Base-by-base conservation (phyloP, 2,797 vertebrate species). In the Neoniphon sammara region DNA sequence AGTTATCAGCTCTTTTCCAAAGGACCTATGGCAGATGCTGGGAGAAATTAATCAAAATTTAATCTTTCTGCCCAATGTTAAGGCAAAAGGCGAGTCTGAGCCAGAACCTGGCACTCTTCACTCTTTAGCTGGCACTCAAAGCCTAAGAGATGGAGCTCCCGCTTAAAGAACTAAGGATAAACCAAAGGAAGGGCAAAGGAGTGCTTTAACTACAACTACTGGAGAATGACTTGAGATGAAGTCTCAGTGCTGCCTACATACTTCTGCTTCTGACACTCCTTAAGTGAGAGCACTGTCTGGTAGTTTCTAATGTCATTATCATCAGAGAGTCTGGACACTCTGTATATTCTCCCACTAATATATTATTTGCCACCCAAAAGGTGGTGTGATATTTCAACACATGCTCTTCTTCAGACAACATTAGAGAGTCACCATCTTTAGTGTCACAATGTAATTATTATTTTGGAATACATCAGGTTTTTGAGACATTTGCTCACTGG, bases 11-110 rank as follows among this genome's bases (percentile, higher is more conserved):
- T 66, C 31, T 66, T 64, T 81, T 80, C 61, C 58, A 73, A 64
- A 47, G 64, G 64, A 59, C 53, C 55, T 50, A 23, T 18, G 47
- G 64, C 57, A 44, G 70, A 70, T 5, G 36, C 72, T 64, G 58
- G 55, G 60, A 78, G 60, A 83, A 85, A 86, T 88, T 52, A 80
- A 88, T 88, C 57, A 74, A 80, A 88, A 76, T 88, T 1, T 63
- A 77, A 85, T 89, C 77, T 87, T 50, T 76, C 55, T 65, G 60
- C 63, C 31, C 70, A 73, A 70, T 70, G 63, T 71, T 50, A 68
- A 50, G 66, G 14, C n/a, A 69, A 55, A 62, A 81, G 66, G 53
- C 34, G 39, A 80, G 58, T 52, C 30, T 60, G 54, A 77, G 74
- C 73, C 71, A 30, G 49, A 66, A 60, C 70, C 78, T 80, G 52